These are phyloP conservation scores for Creontiades dilutus DNA, from an alignment of 2,888 invertebrate genomes.

Conservation along the genomic window DNA sequence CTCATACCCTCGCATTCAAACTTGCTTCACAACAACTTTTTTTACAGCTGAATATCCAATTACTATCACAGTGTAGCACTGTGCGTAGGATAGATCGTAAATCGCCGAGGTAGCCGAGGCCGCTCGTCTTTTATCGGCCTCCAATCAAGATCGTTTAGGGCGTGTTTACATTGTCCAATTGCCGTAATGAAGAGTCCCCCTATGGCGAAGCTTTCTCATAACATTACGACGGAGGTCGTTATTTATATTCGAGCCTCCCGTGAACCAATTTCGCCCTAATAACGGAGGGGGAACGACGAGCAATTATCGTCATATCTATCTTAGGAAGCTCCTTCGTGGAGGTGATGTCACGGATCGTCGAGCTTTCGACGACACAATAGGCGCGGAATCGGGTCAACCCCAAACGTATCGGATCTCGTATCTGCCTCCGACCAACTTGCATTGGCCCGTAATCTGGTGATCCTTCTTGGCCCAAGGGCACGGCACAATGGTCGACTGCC, in stretches of 20 bases:
- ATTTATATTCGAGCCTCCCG: slow-evolving; percentile 18
- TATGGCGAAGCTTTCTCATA: slow-evolving; percentile 17
- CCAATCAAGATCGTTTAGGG: neutral
- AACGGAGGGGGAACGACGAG: neutral
- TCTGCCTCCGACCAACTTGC: slow-evolving; percentile 3
- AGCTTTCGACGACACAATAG: slow-evolving; percentile 18
- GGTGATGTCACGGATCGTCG: slow-evolving; percentile 33
- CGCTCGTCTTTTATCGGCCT: neutral
- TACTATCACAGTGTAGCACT: too few species aligned
- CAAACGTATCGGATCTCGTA: neutral
- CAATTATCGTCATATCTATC: slow-evolving; percentile 45
- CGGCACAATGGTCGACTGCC: neutral
- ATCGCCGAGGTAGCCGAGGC: neutral
- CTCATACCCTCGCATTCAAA: too few species aligned
- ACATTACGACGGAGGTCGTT: neutral
- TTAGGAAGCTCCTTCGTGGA: slow-evolving; percentile 18
- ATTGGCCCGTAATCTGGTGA: slow-evolving; percentile 8
- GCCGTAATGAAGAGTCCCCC: slow-evolving; percentile 29
- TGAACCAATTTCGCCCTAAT: slow-evolving; percentile 21
- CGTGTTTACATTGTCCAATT: slow-evolving; percentile 28
- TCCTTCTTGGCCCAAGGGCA: neutral
- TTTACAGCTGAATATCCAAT: too few species aligned
- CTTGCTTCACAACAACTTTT: too few species aligned
- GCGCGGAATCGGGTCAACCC: slow-evolving; percentile 5
- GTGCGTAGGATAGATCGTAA: too few species aligned